Evolutionary conservation across 2,888 invertebrate species (phyloP).

Genomic region (Phortica okadai): DNA sequence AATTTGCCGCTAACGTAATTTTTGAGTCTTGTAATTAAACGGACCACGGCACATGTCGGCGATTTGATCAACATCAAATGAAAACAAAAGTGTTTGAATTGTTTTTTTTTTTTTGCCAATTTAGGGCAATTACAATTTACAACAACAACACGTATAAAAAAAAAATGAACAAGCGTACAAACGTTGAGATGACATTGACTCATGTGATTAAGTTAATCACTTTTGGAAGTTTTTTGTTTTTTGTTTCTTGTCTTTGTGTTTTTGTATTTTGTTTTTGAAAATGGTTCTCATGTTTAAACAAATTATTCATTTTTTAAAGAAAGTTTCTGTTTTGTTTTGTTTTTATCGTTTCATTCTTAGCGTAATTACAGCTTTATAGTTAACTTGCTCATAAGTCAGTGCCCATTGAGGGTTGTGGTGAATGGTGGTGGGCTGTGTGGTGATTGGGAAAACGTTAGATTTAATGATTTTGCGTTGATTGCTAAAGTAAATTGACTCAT

Average conservation of each 20-base stretch:
- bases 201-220: constrained; percentile 12
- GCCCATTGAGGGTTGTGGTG: too few species aligned
- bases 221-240: neutral
- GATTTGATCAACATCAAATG: constrained; percentile 9
- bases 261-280: constrained; percentile 3
- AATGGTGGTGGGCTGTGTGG: too few species aligned
- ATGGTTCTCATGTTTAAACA: constrained; percentile 15
- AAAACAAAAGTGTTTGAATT: constrained; percentile 5
- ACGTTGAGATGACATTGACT: constrained; percentile 1
- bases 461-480: too few species aligned
- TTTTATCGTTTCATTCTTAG: too few species aligned
- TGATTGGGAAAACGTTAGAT: too few species aligned
- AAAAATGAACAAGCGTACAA: neutral
- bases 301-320: constrained; percentile 20
- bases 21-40: too few species aligned
- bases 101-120: neutral
- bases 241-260: neutral
- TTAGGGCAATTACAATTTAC: neutral
- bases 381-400: too few species aligned
- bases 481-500: too few species aligned
- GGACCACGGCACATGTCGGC: neutral
- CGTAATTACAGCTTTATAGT: too few species aligned
- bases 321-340: neutral
- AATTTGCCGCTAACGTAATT: too few species aligned
- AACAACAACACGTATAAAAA: neutral